These are phyloP conservation scores for Myotis pilosus DNA, from an alignment of 2,797 vertebrate species.

Conservation along the genomic window DNA sequence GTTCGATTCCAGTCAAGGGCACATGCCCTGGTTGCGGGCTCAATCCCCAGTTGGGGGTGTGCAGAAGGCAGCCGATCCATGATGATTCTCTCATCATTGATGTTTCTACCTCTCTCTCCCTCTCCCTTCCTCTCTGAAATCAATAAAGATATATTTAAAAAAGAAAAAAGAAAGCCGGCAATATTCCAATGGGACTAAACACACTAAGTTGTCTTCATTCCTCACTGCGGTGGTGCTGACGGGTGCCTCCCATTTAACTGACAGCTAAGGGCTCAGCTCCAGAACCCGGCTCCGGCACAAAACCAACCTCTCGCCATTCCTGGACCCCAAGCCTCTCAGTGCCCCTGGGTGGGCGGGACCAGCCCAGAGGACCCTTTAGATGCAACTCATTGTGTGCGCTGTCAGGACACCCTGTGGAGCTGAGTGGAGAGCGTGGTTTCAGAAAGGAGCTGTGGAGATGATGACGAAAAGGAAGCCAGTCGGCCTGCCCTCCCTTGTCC, in stretches of 20 bases:
- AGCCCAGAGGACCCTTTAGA: not conserved
- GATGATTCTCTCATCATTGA: no score
- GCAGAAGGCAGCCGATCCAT: no score
- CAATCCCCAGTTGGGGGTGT: no score
- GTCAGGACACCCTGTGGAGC: not conserved
- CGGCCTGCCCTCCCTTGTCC: not conserved
- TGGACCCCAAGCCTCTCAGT: not conserved
- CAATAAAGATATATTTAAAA: no score
- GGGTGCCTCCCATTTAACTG: not conserved
- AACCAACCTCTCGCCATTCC: not conserved
- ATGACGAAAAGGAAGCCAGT: not conserved
- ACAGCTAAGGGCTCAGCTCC: not conserved
- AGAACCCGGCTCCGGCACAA: not conserved
- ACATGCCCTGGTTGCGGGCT: no score
- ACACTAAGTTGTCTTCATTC: not conserved
- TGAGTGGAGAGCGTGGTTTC: not conserved
- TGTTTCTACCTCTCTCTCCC: no score
- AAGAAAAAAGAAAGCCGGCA: no score
- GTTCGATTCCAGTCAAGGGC: no score
- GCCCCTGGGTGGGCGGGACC: not conserved
- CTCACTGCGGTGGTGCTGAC: not conserved
- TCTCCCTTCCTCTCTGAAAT: no score
- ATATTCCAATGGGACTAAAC: not conserved
- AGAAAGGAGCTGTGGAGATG: not conserved
- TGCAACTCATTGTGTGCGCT: not conserved